phyloP scores from a whole-genome alignment of 2,113 vertebrate species.

The Burhinus oedicnemus region DNA sequence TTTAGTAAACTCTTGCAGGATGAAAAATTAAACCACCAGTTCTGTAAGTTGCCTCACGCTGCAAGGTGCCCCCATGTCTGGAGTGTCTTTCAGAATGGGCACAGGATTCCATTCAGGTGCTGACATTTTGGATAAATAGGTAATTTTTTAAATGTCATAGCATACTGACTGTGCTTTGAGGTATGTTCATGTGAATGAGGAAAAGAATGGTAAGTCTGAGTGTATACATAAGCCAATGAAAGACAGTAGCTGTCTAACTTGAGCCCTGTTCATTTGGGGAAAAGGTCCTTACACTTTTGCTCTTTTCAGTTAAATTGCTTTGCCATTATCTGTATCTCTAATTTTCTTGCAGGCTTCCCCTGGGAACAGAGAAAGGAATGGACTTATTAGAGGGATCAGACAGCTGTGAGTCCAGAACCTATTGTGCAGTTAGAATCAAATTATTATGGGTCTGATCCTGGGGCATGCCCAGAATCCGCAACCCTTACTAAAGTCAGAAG shows the following conservation, averaged over 20 bases:
- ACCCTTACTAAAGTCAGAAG: background rate
- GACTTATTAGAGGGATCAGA: conserved; percentile 5
- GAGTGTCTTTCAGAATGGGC: background rate
- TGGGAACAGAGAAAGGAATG: conserved; percentile 10
- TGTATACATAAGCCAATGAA: background rate
- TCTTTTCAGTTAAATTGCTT: conserved; percentile 37
- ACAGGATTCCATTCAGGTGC: background rate
- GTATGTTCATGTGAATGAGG: conserved; percentile 6
- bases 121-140: conserved; percentile 27
- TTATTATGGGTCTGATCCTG: background rate
- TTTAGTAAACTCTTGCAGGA: conserved; percentile 3
- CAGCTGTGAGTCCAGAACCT: conserved; percentile 18
- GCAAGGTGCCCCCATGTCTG: background rate
- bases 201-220: background rate
- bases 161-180: background rate
- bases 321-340: conserved; percentile 30
- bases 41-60: background rate
- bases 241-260: background rate
- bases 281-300: background rate
- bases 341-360: conserved; percentile 16
- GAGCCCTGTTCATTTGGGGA: background rate
- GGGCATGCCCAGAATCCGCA: background rate
- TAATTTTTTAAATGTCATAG: background rate
- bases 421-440: background rate
- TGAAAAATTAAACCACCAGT: background rate